Percentiles rank a stretch among this genome's conserved stretches.
These are phyloP conservation scores for Galbula dea DNA, from an alignment of 2,113 vertebrate genomes.

Conservation along the genomic window DNA sequence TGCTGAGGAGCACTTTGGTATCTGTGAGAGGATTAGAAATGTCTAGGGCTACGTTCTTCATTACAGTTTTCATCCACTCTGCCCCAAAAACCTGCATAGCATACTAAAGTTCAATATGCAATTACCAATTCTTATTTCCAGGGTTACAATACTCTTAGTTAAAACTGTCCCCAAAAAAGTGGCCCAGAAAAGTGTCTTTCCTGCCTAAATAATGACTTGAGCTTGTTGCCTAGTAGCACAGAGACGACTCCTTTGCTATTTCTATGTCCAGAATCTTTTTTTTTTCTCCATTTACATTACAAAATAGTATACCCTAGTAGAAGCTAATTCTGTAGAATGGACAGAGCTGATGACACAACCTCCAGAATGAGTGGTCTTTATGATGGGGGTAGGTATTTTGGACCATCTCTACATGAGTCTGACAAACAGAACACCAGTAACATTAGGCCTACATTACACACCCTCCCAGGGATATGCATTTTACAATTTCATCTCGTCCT, in stretches of 20 bases:
- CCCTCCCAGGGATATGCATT: accelerated
- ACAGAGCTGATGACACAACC: neutral
- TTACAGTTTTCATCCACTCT: neutral
- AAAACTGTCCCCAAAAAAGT: neutral
- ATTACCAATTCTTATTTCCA: neutral
- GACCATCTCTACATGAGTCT: neutral
- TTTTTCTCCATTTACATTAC: neutral
- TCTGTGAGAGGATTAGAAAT: neutral
- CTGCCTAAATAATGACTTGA: neutral
- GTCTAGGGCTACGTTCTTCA: accelerated
- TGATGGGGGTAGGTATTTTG: neutral
- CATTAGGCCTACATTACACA: neutral
- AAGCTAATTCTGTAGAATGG: neutral
- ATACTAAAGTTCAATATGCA: neutral
- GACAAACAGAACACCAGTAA: neutral
- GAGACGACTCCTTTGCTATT: neutral
- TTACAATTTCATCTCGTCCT: neutral
- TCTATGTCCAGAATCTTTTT: neutral
- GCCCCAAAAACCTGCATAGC: neutral
- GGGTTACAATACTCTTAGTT: neutral
- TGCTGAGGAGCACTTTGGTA: neutral
- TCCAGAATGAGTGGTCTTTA: neutral
- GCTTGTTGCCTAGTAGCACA: neutral
- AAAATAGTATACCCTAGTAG: neutral
- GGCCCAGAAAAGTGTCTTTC: neutral